Evolutionary conservation across 30 jellyfish, hydroid and myxozoan genomes (phyloP).

Genomic region (Cassiopea xamachana): DNA sequence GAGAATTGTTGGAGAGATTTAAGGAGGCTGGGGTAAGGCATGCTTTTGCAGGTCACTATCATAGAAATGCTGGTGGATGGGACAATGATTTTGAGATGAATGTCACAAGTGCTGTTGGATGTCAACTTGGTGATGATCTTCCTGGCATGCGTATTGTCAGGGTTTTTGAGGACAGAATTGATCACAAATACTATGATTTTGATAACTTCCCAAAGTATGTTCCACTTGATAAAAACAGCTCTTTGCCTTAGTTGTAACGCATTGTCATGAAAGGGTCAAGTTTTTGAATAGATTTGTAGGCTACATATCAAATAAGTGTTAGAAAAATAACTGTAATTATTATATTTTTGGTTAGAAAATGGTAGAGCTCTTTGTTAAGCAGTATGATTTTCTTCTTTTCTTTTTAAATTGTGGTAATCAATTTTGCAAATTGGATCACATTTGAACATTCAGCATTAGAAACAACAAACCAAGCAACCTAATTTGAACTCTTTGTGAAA

Average conservation of each 20-base stretch:
- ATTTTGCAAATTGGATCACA: too few relatives aligned
- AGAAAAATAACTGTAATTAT: too few relatives aligned
- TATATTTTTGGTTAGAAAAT: too few relatives aligned
- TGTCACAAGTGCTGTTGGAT: conserved; percentile 94
- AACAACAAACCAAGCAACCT: too few relatives aligned
- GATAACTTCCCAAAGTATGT: conserved; percentile 65
- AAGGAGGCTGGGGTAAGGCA: conserved; percentile 79
- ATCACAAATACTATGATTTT: conserved; percentile 89
- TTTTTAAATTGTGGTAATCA: too few relatives aligned
- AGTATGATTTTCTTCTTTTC: too few relatives aligned
- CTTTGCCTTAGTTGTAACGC: conserved; percentile 26
- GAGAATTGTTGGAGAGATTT: conserved; percentile 42
- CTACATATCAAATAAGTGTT: too few relatives aligned
- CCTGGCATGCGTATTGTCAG: conserved; percentile 95
- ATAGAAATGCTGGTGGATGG: conserved; percentile 94
- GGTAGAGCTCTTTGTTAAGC: too few relatives aligned
- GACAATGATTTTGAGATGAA: conserved; percentile 85
- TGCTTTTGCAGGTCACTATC: conserved; percentile 97
- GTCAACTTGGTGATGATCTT: conserved; percentile 88
- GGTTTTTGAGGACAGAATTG: conserved; percentile 77
- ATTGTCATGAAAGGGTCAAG: too few relatives aligned
- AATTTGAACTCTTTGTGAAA: too few relatives aligned
- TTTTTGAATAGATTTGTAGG: too few relatives aligned
- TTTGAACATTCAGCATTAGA: too few relatives aligned
- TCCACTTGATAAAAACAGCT: conserved; percentile 21